A percentile compares a stretch with the other conserved stretches of the same genome.
phyloP scores from a whole-genome alignment of 2,113 vertebrate species.

The Neodontobutis hainanensis region DNA sequence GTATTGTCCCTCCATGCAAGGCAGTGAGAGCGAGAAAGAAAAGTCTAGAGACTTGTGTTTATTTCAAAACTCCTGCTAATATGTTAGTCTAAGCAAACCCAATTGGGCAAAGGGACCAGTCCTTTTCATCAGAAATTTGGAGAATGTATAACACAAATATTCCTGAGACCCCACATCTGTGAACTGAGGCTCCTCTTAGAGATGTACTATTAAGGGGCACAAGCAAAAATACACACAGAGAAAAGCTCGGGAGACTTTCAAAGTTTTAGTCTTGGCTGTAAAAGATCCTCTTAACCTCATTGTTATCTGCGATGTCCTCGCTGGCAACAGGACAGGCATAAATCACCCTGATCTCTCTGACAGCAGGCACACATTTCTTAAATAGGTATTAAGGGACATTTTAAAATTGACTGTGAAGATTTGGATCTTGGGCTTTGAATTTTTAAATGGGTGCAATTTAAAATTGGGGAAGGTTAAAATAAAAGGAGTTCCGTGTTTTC shows the following conservation, averaged over 20 bases:
- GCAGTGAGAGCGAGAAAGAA: conserved; percentile 15
- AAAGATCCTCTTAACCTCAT: conserved; percentile 60
- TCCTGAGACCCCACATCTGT: conserved; percentile 81
- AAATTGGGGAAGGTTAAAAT: neutral
- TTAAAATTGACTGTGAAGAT: conserved; percentile 21
- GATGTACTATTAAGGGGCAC: conserved; percentile 38
- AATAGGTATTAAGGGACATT: conserved; percentile 34
- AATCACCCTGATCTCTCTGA: conserved; percentile 51
- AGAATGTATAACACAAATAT: conserved; percentile 80
- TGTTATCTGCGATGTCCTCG: conserved; percentile 68
- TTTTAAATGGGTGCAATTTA: conserved; percentile 30
- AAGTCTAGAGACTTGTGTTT: conserved; percentile 65
- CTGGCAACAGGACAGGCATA: conserved; percentile 50
- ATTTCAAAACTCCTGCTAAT: conserved; percentile 76
- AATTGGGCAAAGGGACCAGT: conserved; percentile 67
- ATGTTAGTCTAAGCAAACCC: conserved; percentile 73
- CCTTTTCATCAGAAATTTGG: conserved; percentile 74
- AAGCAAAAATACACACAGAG: conserved; percentile 50
- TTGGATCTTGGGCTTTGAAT: conserved; percentile 36
- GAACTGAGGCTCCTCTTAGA: conserved; percentile 49
- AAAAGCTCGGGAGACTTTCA: conserved; percentile 54
- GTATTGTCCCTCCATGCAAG: conserved; percentile 65
- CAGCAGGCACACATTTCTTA: conserved; percentile 43
- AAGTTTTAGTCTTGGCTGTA: conserved; percentile 32
- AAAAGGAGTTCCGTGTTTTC: neutral